These are phyloP conservation scores for Lagopus muta DNA, from an alignment of 2,113 vertebrate genomes.

Conservation along the genomic window DNA sequence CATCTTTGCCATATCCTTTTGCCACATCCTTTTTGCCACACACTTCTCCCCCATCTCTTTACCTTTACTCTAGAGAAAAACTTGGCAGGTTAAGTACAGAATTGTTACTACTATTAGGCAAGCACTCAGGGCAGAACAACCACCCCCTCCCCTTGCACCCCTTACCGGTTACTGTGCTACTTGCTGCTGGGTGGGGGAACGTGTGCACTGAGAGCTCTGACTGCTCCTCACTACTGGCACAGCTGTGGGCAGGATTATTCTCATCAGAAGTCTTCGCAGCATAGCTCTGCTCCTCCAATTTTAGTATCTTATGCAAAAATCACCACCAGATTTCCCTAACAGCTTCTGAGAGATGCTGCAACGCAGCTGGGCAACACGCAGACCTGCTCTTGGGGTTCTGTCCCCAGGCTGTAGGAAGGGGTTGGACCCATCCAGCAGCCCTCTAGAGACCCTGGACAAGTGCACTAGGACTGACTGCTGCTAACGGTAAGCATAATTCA, in stretches of 20 bases:
- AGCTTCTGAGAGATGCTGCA: neutral
- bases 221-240: neutral
- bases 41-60: neutral
- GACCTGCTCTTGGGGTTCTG: neutral
- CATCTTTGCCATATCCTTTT: neutral
- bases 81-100: neutral
- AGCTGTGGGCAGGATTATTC: neutral
- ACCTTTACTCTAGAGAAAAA: neutral
- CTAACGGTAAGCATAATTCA: constrained; percentile 50
- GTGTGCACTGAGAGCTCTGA: neutral
- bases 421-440: neutral
- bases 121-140: neutral
- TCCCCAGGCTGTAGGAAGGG: neutral
- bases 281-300: neutral
- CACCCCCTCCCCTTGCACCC: neutral
- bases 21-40: neutral
- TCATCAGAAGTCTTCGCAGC: neutral
- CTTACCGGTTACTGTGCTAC: rapidly evolving
- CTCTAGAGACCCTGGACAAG: neutral
- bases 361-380: neutral
- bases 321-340: neutral
- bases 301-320: neutral
- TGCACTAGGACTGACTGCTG: neutral
- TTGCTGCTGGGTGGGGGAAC: neutral
- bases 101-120: neutral